Percentiles rank a stretch among this genome's conserved stretches.
These are phyloP conservation scores for Chloroceryle inda DNA, from an alignment of 2,797 vertebrate species.

Conservation along the genomic window DNA sequence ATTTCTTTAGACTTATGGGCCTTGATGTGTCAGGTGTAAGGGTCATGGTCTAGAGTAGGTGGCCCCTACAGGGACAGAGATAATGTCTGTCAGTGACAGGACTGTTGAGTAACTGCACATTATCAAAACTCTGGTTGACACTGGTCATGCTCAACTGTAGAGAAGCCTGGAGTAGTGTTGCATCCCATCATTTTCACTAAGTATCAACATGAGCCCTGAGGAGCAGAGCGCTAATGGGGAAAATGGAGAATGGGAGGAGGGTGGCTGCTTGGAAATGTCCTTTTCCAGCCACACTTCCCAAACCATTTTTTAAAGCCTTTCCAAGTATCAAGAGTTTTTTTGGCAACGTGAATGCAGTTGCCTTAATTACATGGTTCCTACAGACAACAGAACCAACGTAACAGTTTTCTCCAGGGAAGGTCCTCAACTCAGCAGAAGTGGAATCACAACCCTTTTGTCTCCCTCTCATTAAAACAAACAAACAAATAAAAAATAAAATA, in stretches of 20 bases:
- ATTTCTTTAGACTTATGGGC: constrained; percentile 7
- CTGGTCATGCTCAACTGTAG: constrained; percentile 57
- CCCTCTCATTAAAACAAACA: neutral
- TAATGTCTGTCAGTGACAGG: constrained; percentile 56
- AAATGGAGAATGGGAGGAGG: constrained; percentile 15
- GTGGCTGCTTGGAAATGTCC: constrained; percentile 40
- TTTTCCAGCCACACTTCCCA: constrained; percentile 59
- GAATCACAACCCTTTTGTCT: neutral
- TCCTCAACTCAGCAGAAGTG: neutral
- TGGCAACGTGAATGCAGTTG: neutral
- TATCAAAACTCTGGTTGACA: constrained; percentile 74
- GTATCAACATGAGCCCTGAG: constrained; percentile 67
- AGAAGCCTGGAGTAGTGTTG: constrained; percentile 64
- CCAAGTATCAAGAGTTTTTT: neutral
- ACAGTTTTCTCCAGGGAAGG: neutral
- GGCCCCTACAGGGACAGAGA: constrained; percentile 58
- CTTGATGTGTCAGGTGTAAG: constrained; percentile 65
- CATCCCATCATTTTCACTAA: constrained; percentile 71
- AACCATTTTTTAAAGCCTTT: constrained; percentile 4
- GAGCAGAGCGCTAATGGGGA: constrained; percentile 33
- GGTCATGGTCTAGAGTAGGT: constrained; percentile 70
- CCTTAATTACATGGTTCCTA: neutral
- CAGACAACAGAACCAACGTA: neutral
- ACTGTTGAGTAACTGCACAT: constrained; percentile 66
- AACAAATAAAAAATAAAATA: neutral